Base-by-base conservation (phyloP, 2,888 invertebrate species). In the Lymantria dispar region DNA sequence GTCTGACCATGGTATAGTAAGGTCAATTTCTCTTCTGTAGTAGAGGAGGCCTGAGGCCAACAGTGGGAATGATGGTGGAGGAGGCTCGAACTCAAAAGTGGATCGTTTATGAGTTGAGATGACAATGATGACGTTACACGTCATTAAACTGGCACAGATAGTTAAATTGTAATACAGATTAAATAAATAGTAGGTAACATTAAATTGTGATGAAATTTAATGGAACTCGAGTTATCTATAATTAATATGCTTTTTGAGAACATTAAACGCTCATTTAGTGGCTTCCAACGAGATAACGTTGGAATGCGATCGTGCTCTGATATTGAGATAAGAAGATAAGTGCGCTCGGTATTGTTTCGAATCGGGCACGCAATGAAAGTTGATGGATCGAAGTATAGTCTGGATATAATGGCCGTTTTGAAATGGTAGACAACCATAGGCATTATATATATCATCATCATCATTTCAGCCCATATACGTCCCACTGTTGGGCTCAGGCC, bases 251-350 rank as follows among this genome's bases (percentile, higher is more conserved):
- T 85, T 73, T n/a, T 74, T 80, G 79, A 77, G 72, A 71, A 77
- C 78, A 85, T 85, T 86, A 85, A 79, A 72, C 74, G 77, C 68
- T 76, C 75, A 76, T 76, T 78, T 74, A 70, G 72, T 69, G 68
- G 69, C 70, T 72, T 72, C 74, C 67, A 59, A n/a, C n/a, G 49
- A 80, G 86, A 87, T 87, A 86, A 80, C 71, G 66, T 68, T 65
- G 87, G 86, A 80, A 87, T 86, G 84, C 75, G 84, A 87, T 84
- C 72, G 70, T 65, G 67, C 68, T 50, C 63, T 76, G 87, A 87
- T 87, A 84, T 66, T 50, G 50, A 78, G 86, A 87, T 88, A 88
- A 80, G 70, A 11, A 76, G 73, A 76, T 78, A 79, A 83, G 78
- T 80, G 78, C 68, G 61, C 65, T 66, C 71, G 73, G 75, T 85